Evolutionary conservation across 1,140 invertebrate genomes (phyloP), one percentile per base, ranked within the genome.

Genomic region (Euura saliciscinereae): DNA sequence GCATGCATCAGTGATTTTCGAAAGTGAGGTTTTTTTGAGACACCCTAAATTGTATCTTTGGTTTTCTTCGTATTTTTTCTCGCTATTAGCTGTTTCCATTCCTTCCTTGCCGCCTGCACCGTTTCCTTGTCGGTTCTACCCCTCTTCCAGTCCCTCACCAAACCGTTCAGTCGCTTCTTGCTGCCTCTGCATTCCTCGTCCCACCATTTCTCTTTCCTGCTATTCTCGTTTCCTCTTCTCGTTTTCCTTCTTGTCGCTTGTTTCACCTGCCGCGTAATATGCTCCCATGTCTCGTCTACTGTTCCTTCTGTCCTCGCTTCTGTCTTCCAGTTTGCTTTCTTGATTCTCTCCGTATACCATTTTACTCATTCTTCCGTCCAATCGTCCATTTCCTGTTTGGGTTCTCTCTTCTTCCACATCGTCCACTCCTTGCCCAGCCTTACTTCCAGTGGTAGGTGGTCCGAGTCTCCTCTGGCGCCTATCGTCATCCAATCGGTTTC

Each of bases 401-500:
- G 28, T 28, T 28, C 65, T 43, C 10, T 42, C 10, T 45, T 69
- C 64, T 44, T n/a, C 66, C 6, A 4, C 44, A 46, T 73, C 45
- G 64, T 13, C 13, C 13, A 2, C 65, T 28, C 59, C 59, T 10
- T 13, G 8, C 45, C 28, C 28, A n/a, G 68, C 65, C 69, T 44
- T 69, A 28, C 11, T 70, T 43, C 46, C 44, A 28, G 28, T 28
- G 28, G 28, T 28, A 28, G 28, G 28, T 28, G 28, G 1, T 28
- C 28, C 28, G 28, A 70, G 45, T 70, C 72, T 65, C 45, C 72
- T 64, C 28, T 70, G n/a, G 69, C 67, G 51, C 44, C 72, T 10
- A 67, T 43, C 66, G 7, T 67, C 10, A 11, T n/a, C 42, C 1
- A 13, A 2, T 67, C 42, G 8, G 45, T 64, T 64, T 28, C 2